A percentile compares a stretch with the other conserved stretches of the same genome.
Evolutionary conservation across 2,113 vertebrate species (phyloP).

Genomic region (Chloropsis cyanopogon): DNA sequence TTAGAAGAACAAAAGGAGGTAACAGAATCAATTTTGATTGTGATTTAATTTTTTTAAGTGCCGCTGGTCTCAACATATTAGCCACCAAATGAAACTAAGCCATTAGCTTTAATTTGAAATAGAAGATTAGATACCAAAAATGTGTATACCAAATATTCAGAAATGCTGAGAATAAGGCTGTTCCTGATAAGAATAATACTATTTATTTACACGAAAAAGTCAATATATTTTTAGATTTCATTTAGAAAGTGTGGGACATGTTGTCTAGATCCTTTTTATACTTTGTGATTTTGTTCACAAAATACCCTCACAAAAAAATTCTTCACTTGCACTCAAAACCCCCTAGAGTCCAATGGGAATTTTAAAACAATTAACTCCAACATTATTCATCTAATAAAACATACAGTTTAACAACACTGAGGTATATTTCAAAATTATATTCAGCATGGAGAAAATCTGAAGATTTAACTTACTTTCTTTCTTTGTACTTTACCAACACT

Average conservation of each 20-base stretch:
- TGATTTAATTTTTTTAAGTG: not conserved
- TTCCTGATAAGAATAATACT: not conserved
- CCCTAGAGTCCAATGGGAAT: accelerated
- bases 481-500: not conserved
- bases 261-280: not conserved
- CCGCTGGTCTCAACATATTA: not conserved
- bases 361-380: not conserved
- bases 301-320: not conserved
- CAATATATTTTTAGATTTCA: not conserved
- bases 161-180: not conserved
- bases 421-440: not conserved
- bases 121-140: not conserved
- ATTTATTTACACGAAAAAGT: not conserved
- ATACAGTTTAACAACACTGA: not conserved
- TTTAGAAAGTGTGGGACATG: not conserved
- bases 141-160: not conserved
- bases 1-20: not conserved
- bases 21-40: not conserved
- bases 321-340: not conserved
- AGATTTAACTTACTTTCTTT: not conserved
- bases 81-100: not conserved
- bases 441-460: not conserved
- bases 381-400: not conserved
- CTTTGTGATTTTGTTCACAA: not conserved
- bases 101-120: not conserved